Evolutionary conservation across 2,888 invertebrate genomes (phyloP), one percentile per base, ranked within the genome.

Genomic region (Pyrrhosoma nymphula): DNA sequence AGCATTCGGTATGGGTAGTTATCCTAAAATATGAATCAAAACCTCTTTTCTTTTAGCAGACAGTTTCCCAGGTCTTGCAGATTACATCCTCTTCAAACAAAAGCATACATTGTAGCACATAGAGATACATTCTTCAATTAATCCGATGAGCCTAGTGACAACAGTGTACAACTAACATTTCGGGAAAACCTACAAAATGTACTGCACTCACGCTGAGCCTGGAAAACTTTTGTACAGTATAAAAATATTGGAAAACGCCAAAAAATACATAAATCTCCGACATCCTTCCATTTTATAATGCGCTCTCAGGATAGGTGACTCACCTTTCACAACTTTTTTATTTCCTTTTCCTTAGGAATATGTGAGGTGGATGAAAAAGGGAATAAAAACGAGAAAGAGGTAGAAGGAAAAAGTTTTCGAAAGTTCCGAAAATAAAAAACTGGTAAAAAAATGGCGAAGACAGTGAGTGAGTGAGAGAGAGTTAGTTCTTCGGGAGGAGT

Each of bases 261-360:
- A 82, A 60, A 82, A 35, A 82, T 82, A 35, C 82, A 82, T 82
- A 82, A 35, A 82, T 82, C 82, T 35, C 82, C 82, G 35, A 82
- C 14, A 82, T 35, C 26, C 35, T n/a, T 82, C 14, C 35, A 82
- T 82, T 82, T 82, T 82, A 35, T 82, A 82, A 82, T 82, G 82
- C 18, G 82, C 35, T 69, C 26, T 23, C n/a, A 4, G 26, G 82
- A 23, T 35, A 18, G 82, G 82, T 35, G 82, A 35, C 82, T 82
- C 82, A 82, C 82, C 82, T 82, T 82, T 82, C 82, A 16, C 35
- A 82, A 82, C 82, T 82, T 82, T 82, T 82, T 82, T 82, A 4
- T 8, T 47, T n/a, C 35, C 82, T 35, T 60, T 20, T 60, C 69
- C 18, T 26, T 12, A 26, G 69, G 26, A 35, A 82, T 82, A 35